These are phyloP conservation scores for Hephaestus fuliginosus DNA, from an alignment of 2,797 vertebrate genomes.

Conservation along the genomic window DNA sequence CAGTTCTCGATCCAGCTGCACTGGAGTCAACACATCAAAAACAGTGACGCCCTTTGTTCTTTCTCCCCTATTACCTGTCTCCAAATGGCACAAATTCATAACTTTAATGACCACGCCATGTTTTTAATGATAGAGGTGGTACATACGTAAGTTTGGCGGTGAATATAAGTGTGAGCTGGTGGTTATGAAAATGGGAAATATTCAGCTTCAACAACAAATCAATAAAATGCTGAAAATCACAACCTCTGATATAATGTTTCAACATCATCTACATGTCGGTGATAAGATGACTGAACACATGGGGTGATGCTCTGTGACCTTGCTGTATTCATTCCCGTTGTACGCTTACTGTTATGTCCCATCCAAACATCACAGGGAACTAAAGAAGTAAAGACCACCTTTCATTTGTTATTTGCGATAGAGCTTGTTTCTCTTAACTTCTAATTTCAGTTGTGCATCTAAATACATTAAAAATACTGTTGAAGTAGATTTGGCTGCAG, in stretches of 20 bases:
- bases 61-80: conserved; percentile 41
- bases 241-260: background rate
- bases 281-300: background rate
- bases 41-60: conserved; percentile 66
- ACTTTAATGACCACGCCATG: conserved; percentile 11
- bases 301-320: background rate
- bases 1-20: conserved; percentile 67
- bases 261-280: background rate
- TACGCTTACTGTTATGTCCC: background rate
- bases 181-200: background rate
- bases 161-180: background rate
- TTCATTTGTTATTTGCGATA: background rate
- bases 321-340: background rate
- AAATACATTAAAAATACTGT: background rate
- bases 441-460: background rate
- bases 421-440: background rate
- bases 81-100: conserved; percentile 41
- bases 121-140: background rate
- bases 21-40: conserved; percentile 73
- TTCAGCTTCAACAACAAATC: background rate
- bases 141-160: background rate
- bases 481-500: background rate
- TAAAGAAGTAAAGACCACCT: background rate
- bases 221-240: conserved; percentile 1
- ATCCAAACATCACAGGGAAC: background rate